phyloP scores from a whole-genome alignment of 2,113 vertebrate species.

The Hemicordylus capensis region DNA sequence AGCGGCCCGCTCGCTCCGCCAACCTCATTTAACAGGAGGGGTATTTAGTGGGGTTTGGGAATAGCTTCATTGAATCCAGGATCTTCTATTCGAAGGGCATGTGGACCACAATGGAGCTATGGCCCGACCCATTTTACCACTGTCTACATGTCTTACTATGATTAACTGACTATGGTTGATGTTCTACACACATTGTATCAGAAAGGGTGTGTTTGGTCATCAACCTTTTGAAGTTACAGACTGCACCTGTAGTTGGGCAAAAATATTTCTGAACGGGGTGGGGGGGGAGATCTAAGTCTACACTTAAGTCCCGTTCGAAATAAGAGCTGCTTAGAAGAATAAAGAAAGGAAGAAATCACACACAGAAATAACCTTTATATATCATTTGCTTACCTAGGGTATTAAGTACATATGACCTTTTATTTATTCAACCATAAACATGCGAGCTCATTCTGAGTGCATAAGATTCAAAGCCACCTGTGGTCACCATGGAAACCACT shows the following conservation, averaged over 20 bases:
- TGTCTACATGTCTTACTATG: not conserved
- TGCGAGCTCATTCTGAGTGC: not conserved
- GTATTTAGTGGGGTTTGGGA: no score
- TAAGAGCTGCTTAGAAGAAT: not conserved
- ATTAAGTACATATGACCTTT: constrained; percentile 30
- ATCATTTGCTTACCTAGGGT: constrained; percentile 3
- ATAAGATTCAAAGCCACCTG: constrained; percentile 26
- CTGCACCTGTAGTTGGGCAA: not conserved
- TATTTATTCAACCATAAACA: constrained; percentile 43
- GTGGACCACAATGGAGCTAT: not conserved
- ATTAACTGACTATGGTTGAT: not conserved
- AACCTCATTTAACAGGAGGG: no score
- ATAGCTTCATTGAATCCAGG: not conserved
- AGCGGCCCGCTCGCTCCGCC: no score
- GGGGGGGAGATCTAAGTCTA: not conserved
- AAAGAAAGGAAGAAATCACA: constrained; percentile 19
- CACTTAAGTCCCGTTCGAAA: not conserved
- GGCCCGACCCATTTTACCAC: not conserved
- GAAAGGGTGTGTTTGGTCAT: not conserved
- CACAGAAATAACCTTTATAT: constrained; percentile 9
- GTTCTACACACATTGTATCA: no score
- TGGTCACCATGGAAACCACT: constrained; percentile 39
- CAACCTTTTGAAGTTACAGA: not conserved
- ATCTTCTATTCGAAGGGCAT: not conserved
- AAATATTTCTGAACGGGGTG: not conserved